Evolutionary conservation across 2,797 vertebrate genomes (phyloP).

Genomic region (Brotogeris chrysoptera): DNA sequence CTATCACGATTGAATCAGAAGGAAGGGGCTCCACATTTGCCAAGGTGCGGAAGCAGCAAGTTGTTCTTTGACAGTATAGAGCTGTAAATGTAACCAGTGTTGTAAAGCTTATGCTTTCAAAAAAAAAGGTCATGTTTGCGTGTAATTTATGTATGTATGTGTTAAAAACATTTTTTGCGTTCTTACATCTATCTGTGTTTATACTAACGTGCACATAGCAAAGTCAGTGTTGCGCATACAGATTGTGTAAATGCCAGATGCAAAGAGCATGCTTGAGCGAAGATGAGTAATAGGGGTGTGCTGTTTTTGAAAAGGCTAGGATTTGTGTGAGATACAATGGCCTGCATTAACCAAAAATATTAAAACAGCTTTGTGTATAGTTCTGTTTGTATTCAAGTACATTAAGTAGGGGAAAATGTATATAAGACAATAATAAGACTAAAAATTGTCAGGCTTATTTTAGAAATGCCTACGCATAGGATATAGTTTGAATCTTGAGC

Average conservation of each 20-base stretch:
- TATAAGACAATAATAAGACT: neutral
- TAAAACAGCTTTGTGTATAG: neutral
- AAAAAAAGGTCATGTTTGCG: neutral
- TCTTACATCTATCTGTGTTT: neutral
- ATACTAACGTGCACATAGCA: accelerated
- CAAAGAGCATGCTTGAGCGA: neutral
- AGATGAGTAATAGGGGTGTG: neutral
- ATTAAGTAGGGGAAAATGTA: neutral
- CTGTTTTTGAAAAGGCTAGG: neutral
- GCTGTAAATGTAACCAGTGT: neutral
- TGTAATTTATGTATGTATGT: neutral
- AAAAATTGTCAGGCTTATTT: neutral
- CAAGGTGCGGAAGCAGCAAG: conserved; percentile 82
- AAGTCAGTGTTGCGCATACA: neutral
- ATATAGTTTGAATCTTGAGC: neutral
- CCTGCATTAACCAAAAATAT: neutral
- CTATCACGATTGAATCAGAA: conserved; percentile 97
- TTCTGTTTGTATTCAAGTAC: neutral
- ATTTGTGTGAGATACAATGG: neutral
- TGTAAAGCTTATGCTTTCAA: neutral
- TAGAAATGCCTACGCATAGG: neutral
- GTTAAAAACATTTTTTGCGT: neutral
- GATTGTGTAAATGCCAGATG: neutral
- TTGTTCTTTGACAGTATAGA: neutral
- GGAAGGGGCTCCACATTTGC: conserved; percentile 97